Evolutionary conservation across 2,113 vertebrate genomes (phyloP), one percentile per base, ranked within the genome.

Genomic region (Tragelaphus strepsiceros): DNA sequence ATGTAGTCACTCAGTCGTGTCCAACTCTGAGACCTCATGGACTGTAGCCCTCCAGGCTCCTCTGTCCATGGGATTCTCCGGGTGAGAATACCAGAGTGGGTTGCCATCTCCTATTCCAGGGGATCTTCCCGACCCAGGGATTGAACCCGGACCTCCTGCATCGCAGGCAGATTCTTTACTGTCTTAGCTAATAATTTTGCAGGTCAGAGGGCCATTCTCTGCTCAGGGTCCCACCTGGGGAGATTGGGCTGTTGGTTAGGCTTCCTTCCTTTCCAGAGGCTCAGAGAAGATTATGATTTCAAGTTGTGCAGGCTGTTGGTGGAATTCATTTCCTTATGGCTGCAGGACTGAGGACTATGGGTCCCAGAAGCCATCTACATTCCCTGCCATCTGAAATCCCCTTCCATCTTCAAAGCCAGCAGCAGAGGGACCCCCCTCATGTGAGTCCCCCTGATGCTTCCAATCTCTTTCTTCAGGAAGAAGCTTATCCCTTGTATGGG

Each of bases 401-500:
- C 46, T 10, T 21, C 62, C 12, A 26, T 14, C 7, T 90, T 56
- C 51, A 35, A 17, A 39, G 49, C 5, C 78, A 58, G 46, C 24
- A 16, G 16, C 19, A 5, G 56, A 46, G 19, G 15, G 35, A 35
- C 6, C 4, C 46, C 6, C 51, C 10, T 93, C 43, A 7, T n/a
- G 2, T 10, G 26, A 16, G 22, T 53, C 19, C 11, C 61, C 13
- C 5, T 59, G 35, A 19, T 1, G 5, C 35, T 24, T 43, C 28
- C 26, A 32, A 13, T 32, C 19, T 39, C 80, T 32, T 84, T 86
- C 24, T 87, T 81, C 7, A 30, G 21, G 35, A 74, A 86, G 26
- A 43, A 14, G 5, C 13, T 28, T 2, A 1, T 24, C 24, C 19
- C 30, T 28, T 71, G 32, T 51, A n/a, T 10, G 3, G 6, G 2